Evolutionary conservation across 2,797 vertebrate genomes (phyloP).

Genomic region (Chiropotes sagulatus): DNA sequence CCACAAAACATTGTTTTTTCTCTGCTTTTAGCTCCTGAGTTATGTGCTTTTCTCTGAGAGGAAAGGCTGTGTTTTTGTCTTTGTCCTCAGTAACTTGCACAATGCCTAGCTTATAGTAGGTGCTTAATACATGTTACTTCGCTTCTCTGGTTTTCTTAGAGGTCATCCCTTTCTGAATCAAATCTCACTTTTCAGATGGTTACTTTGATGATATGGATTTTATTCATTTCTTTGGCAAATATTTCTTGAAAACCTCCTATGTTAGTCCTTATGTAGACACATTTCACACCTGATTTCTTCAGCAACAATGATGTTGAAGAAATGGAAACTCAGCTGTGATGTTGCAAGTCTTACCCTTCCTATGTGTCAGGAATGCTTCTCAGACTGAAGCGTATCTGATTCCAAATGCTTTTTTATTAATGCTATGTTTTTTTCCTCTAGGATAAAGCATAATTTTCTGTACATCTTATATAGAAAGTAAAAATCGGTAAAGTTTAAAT

Average conservation of each 20-base stretch:
- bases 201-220: not conserved
- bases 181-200: slow-evolving; percentile 23
- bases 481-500: not conserved
- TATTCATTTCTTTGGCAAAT: slow-evolving; percentile 9
- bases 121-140: not conserved
- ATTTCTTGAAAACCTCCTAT: not conserved
- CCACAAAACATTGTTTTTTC: not conserved
- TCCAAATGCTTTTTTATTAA: not conserved
- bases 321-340: not conserved
- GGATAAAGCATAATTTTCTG: not conserved
- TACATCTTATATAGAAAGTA: not conserved
- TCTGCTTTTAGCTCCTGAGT: not conserved
- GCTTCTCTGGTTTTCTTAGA: not conserved
- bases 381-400: not conserved
- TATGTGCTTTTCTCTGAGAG: not conserved
- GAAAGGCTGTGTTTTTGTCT: not conserved
- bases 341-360: not conserved
- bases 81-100: not conserved
- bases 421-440: not conserved
- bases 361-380: not conserved
- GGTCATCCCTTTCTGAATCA: not conserved
- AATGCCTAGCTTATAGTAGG: not conserved
- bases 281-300: not conserved
- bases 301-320: not conserved
- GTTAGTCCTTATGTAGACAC: not conserved